Conservation (phyloP, 2,888 invertebrate genomes). For the Scaptomyza parva region DNA sequence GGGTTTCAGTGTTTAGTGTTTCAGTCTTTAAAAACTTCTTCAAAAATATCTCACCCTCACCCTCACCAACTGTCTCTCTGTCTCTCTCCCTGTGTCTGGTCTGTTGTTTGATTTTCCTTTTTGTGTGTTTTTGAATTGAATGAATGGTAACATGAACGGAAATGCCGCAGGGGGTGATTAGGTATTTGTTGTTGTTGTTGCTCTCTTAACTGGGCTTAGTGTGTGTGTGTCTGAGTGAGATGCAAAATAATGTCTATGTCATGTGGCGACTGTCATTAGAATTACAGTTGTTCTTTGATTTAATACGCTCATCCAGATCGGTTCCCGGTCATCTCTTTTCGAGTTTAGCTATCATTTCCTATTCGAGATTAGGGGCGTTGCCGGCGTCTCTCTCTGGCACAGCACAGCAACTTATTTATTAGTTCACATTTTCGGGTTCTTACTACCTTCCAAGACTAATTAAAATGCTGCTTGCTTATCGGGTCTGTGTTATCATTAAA, state of each 20-base stretch:
- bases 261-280: conserved; percentile 45
- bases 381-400: conserved; percentile 36
- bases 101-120: background rate
- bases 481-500: conserved; percentile 53
- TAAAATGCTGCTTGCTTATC: conserved; percentile 56
- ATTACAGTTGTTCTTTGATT: conserved; percentile 49
- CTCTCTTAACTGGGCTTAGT: conserved; percentile 53
- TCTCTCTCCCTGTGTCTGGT: conserved; percentile 18
- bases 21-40: conserved; percentile 38
- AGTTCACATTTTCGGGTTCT: conserved; percentile 45
- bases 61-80: conserved; percentile 17
- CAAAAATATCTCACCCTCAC: conserved; percentile 37
- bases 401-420: conserved; percentile 62
- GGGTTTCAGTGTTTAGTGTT: conserved; percentile 62
- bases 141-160: conserved; percentile 65
- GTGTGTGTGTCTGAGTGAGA: conserved; percentile 20
- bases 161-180: conserved; percentile 71
- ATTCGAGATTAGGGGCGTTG: conserved; percentile 37
- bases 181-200: conserved; percentile 13
- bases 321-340: conserved; percentile 21
- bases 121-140: conserved; percentile 38
- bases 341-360: conserved; percentile 11
- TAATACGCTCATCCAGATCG: conserved; percentile 44
- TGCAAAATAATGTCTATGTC: background rate
- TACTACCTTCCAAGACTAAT: conserved; percentile 40